Conservation (phyloP, 2,888 invertebrate species). For the Drosophila nr. perissopoda region DNA sequence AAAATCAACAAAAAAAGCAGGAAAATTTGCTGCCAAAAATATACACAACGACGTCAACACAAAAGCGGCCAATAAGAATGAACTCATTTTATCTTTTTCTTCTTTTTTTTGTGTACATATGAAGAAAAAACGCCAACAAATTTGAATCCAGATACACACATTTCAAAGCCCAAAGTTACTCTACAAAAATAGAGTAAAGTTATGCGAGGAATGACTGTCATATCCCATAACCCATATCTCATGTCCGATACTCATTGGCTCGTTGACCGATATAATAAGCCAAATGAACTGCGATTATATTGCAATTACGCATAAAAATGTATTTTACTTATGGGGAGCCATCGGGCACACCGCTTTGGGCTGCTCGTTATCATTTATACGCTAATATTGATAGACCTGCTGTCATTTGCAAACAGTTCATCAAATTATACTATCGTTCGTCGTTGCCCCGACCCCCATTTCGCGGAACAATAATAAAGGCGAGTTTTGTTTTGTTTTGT, state of each 20-base stretch:
- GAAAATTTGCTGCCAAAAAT: constrained; percentile 46
- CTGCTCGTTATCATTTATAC: constrained; percentile 40
- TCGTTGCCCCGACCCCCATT: background rate
- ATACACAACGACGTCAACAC: constrained; percentile 12
- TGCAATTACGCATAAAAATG: constrained; percentile 27
- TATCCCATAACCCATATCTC: background rate
- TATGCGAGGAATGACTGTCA: background rate
- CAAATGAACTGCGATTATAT: constrained; percentile 65
- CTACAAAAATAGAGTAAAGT: background rate
- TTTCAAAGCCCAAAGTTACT: background rate
- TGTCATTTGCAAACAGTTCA: constrained; percentile 26
- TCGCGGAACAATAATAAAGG: constrained; percentile 3
- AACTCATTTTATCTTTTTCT: background rate
- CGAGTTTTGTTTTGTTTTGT: constrained; percentile 20
- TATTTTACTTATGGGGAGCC: constrained; percentile 42
- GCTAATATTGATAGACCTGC: constrained; percentile 49
- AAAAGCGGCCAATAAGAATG: constrained; percentile 4
- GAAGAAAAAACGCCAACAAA: background rate
- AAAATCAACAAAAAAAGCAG: constrained; percentile 52
- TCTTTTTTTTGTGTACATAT: constrained; percentile 2
- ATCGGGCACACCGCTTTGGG: constrained; percentile 25
- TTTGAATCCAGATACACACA: background rate
- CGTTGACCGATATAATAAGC: constrained; percentile 8
- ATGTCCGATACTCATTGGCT: background rate
- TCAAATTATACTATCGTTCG: constrained; percentile 12